A percentile compares a stretch with the other conserved stretches of the same genome.
phyloP scores from a whole-genome alignment of 2,797 vertebrate species.

The Premnoplex brunnescens region DNA sequence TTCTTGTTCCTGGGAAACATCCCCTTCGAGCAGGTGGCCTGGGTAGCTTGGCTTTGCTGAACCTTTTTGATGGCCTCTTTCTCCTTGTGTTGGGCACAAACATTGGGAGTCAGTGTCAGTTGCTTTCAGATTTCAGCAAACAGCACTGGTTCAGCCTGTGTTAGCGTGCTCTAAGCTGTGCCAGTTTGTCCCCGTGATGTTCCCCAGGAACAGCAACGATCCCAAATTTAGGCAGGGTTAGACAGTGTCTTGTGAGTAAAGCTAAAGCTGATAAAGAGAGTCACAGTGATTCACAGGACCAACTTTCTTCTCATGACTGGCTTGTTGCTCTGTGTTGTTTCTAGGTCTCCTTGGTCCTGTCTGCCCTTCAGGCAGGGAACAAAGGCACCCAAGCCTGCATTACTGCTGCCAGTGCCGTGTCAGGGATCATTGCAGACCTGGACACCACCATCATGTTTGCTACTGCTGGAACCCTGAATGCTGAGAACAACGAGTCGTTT shows the following conservation, averaged over 20 bases:
- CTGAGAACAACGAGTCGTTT: slow-evolving; percentile 95
- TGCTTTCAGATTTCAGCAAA: background rate
- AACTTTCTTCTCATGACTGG: accelerated
- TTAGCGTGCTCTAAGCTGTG: background rate
- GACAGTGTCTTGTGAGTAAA: background rate
- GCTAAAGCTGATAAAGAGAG: background rate
- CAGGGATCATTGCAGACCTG: slow-evolving; percentile 96
- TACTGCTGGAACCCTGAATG: slow-evolving; percentile 93
- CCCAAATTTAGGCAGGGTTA: background rate
- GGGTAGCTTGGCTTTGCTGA: background rate
- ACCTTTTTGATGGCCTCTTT: background rate
- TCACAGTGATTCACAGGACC: background rate
- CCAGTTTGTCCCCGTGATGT: background rate
- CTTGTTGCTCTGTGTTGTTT: background rate
- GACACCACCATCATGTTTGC: slow-evolving; percentile 99
- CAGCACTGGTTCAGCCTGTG: background rate
- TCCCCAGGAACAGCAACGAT: background rate
- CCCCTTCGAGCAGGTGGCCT: background rate
- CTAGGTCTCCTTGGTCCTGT: slow-evolving; percentile 95
- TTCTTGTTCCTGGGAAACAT: background rate
- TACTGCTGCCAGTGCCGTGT: slow-evolving; percentile 93
- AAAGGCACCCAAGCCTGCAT: slow-evolving; percentile 98
- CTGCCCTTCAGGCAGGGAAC: slow-evolving; percentile 96
- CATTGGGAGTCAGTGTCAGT: background rate
- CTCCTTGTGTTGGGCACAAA: background rate